phyloP scores from a whole-genome alignment of 2,888 invertebrate genomes.

The Pherbina coryleti region DNA sequence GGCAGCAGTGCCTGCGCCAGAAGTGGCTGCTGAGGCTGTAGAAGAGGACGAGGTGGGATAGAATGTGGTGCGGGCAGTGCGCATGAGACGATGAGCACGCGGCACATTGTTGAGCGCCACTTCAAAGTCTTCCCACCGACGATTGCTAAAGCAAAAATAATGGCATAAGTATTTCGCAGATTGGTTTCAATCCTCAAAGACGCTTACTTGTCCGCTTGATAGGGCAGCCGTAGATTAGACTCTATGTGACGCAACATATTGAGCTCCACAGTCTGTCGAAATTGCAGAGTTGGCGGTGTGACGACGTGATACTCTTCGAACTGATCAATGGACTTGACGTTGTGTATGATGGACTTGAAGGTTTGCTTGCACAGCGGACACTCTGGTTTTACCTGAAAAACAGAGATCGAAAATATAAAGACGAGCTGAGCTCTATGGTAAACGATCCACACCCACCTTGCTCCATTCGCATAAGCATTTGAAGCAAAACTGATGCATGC shows the following conservation, averaged over 20 bases:
- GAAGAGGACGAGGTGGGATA: constrained; percentile 22
- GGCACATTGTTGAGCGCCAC: neutral
- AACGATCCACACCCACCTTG: constrained; percentile 73
- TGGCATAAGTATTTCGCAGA: neutral
- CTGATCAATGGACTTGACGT: constrained; percentile 87
- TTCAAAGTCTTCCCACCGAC: constrained; percentile 7
- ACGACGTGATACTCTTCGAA: constrained; percentile 85
- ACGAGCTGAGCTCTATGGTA: constrained; percentile 35
- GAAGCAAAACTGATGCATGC: constrained; percentile 95
- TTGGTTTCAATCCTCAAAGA: neutral
- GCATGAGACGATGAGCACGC: constrained; percentile 18
- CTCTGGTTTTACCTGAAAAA: constrained; percentile 84
- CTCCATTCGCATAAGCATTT: constrained; percentile 94
- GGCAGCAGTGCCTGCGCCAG: constrained; percentile 41
- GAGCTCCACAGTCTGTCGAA: constrained; percentile 51
- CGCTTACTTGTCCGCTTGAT: constrained; percentile 10
- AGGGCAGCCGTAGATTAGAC: constrained; percentile 19
- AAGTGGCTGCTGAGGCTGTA: constrained; percentile 32
- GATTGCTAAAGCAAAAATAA: neutral
- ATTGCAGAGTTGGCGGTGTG: constrained; percentile 54
- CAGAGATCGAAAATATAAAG: constrained; percentile 28
- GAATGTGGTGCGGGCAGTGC: constrained; percentile 11
- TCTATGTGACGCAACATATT: constrained; percentile 20
- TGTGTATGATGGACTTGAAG: constrained; percentile 92
- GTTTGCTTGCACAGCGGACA: constrained; percentile 95